Evolutionary conservation across 1,140 invertebrate species (phyloP), one percentile per base, ranked within the genome.

Genomic region (Drosophila grimshawi): DNA sequence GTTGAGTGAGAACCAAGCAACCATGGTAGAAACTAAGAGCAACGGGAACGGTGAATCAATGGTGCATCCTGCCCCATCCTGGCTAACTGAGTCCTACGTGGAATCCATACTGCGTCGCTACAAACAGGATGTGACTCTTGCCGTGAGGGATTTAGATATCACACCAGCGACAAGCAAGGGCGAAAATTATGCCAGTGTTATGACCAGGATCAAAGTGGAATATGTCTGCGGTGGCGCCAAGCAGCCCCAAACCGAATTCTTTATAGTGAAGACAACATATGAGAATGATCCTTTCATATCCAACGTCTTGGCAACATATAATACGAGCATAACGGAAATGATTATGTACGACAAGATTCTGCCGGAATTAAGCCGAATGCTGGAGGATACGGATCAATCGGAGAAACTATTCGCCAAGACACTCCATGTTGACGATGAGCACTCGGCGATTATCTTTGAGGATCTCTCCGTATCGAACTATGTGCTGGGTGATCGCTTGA

Each of bases 381-480:
- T 92, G 2, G 67, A 45, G 2, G 59, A 57, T 37, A 86, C 82
- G 0, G 51, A 66, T 5, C 69, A 89, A 48, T 63, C 63, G 3
- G 91, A 92, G 30, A 85, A 92, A 29, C 27, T 92, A 0, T 92
- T 91, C n/a, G 88, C 91, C 4, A 67, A 78, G 49, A 92, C 89
- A 0, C 30, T 92, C 10, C 65, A 91, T 41, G 91, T 92, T 4
- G 91, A 92, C 67, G 89, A 91, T 35, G 80, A 92, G 19, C 82
- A 75, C 19, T 75, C 74, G 6, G 91, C 91, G 8, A 92, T 90
- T 8, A 89, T 92, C 19, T 91, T 95, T 82, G 94, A 95, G 61
- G 94, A 95, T 81, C 79, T 95, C 19, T 83, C 88, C 5, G 80
- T 91, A 5, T 81, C 74, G 32, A 93, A 93, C 1, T 95, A 93